These are phyloP conservation scores for Microctenopoma stevenorrisi DNA, from an alignment of 2,797 vertebrate species.

Conservation along the genomic window DNA sequence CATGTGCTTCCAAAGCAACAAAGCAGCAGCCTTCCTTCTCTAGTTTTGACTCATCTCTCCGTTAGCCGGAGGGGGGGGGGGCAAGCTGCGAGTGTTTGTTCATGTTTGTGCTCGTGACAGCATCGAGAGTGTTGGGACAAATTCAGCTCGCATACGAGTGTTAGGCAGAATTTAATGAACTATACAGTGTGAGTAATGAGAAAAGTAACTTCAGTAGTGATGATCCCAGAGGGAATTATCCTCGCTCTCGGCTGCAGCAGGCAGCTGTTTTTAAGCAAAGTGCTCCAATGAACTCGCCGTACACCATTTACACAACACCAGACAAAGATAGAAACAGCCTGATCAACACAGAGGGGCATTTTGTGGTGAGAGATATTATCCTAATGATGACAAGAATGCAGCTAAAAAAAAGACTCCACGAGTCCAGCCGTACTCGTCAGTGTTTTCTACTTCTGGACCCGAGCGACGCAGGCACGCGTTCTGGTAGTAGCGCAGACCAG, in stretches of 20 bases:
- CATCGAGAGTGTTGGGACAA: background rate
- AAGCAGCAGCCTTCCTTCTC: constrained; percentile 34
- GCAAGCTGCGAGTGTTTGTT: constrained; percentile 23
- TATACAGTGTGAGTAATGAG: background rate
- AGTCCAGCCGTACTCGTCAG: too few species aligned
- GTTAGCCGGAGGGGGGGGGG: constrained; percentile 12
- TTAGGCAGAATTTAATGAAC: background rate
- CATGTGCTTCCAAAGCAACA: constrained; percentile 35
- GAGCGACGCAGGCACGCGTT: too few species aligned
- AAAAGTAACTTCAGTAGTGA: background rate
- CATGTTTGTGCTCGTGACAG: background rate
- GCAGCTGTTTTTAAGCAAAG: background rate
- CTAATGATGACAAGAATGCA: background rate
- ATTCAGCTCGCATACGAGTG: constrained; percentile 8
- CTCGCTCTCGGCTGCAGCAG: constrained; percentile 16
- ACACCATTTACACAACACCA: background rate
- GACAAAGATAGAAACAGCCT: background rate
- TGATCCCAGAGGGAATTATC: background rate
- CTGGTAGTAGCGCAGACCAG: too few species aligned
- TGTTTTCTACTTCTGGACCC: too few species aligned
- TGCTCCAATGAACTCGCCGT: background rate
- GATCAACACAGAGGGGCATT: background rate
- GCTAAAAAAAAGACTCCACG: background rate
- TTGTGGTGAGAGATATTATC: background rate
- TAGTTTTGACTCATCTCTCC: constrained; percentile 21